phyloP scores from a whole-genome alignment of 2,797 vertebrate genomes.

The Simalia tracyae region DNA sequence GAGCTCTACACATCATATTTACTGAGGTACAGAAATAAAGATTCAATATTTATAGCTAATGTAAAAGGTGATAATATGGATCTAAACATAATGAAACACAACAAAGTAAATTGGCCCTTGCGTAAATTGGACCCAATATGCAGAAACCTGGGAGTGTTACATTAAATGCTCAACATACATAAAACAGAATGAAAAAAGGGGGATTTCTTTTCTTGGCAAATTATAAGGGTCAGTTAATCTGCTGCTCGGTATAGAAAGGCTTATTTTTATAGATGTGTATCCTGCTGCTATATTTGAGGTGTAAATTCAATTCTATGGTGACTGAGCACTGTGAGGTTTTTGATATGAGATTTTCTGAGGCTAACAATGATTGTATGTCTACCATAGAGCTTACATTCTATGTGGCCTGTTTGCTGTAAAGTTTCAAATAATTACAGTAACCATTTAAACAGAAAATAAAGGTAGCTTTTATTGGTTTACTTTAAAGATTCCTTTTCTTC shows the following conservation, averaged over 20 bases:
- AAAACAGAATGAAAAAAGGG: constrained; percentile 7
- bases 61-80: constrained; percentile 12
- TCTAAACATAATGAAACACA: neutral
- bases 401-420: neutral
- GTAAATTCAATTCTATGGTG: constrained; percentile 49
- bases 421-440: constrained; percentile 24
- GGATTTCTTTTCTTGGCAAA: constrained; percentile 19
- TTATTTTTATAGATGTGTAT: constrained; percentile 24
- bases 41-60: constrained; percentile 14
- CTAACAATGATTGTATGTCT: constrained; percentile 5
- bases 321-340: constrained; percentile 27
- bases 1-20: neutral
- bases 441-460: neutral
- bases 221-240: constrained; percentile 34
- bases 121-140: neutral
- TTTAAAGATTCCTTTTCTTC: constrained; percentile 16
- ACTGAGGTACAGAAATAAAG: constrained; percentile 8
- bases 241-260: constrained; percentile 7
- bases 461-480: neutral
- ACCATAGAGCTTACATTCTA: neutral
- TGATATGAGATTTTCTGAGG: constrained; percentile 23
- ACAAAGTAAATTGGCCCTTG: constrained; percentile 6
- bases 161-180: constrained; percentile 15
- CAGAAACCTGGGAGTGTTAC: constrained; percentile 23
- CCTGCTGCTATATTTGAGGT: constrained; percentile 23